Evolutionary conservation across 2,888 invertebrate genomes (phyloP), one percentile per base, ranked within the genome.

Genomic region (Acronicta alni): DNA sequence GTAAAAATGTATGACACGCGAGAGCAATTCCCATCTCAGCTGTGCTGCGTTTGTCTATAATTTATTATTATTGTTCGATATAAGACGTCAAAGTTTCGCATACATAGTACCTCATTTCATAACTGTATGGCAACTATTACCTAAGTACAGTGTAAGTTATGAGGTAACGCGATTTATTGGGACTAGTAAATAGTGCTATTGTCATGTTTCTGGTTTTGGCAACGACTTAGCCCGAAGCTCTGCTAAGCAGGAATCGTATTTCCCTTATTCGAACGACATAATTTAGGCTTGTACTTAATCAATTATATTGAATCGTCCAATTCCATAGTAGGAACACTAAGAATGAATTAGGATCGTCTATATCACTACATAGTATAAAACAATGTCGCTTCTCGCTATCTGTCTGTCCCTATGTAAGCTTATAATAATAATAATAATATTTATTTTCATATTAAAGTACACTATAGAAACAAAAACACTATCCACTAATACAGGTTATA

Each of bases 61-160:
- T 89, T 88, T 89, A 89, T 86, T 86, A 86, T 87, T 87, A 89
- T 89, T 88, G 88, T 89, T 88, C 85, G 81, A 84, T 87, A 86
- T 82, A 86, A 87, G 84, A 86, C 85, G 84, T 89, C 89, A 88
- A 89, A 89, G 88, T 89, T 89, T 88, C 83, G 90, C 89, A 90
- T 90, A 90, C 89, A 89, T 72, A 89, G 86, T 83, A 84, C 88
- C 88, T 89, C 84, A 88, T 90, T 89, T 84, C 83, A 82, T 87
- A 88, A 86, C 86, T 82, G 81, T 71, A 81, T 82, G 80, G 81
- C 68, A 84, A 82, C 83, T 86, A 86, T 84, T 83, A 81, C 74
- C 65, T 67, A 63, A 65, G 42, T 56, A 54, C 20, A 32, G 70
- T 59, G 10, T 45, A 66, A 68, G 47, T 58, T 26, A 67, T 39